Evolutionary conservation across 2,113 vertebrate species (phyloP).

Genomic region (Anolis sagrei): DNA sequence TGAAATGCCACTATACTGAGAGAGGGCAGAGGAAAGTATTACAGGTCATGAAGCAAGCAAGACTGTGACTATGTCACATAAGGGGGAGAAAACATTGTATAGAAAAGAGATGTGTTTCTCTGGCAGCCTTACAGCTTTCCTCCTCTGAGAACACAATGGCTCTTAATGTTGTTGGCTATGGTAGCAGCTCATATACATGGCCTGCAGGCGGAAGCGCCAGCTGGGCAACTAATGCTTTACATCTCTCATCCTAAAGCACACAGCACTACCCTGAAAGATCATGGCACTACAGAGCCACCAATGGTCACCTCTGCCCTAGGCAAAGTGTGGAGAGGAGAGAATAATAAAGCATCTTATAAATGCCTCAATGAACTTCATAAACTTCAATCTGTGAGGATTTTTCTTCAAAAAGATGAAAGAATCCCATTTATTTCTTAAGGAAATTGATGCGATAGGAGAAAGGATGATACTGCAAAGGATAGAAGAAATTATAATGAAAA

Average conservation of each 20-base stretch:
- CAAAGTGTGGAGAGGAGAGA: slow-evolving; percentile 17
- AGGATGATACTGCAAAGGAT: slow-evolving; percentile 30
- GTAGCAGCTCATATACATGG: slow-evolving; percentile 63
- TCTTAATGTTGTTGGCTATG: slow-evolving; percentile 67
- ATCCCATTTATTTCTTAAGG: slow-evolving; percentile 7
- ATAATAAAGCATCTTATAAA: slow-evolving; percentile 5
- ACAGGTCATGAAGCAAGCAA: slow-evolving; percentile 48
- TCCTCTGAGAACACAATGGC: slow-evolving; percentile 64
- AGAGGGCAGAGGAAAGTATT: slow-evolving; percentile 40
- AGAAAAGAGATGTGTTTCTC: slow-evolving; percentile 66
- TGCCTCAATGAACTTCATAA: accelerated
- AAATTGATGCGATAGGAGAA: neutral
- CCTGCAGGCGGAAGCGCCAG: slow-evolving; percentile 68
- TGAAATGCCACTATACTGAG: slow-evolving; percentile 37
- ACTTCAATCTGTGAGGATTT: neutral
- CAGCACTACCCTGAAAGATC: slow-evolving; percentile 15
- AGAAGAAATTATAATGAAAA: slow-evolving; percentile 46
- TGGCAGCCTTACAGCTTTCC: slow-evolving; percentile 65
- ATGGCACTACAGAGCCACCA: neutral
- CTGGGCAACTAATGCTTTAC: slow-evolving; percentile 52
- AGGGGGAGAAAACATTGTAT: slow-evolving; percentile 52
- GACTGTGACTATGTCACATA: slow-evolving; percentile 54
- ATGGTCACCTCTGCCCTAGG: slow-evolving; percentile 4
- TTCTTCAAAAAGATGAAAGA: neutral
- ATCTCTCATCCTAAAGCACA: slow-evolving; percentile 40